Base-by-base conservation (phyloP, 2,888 invertebrate species). In the Noctua janthe region DNA sequence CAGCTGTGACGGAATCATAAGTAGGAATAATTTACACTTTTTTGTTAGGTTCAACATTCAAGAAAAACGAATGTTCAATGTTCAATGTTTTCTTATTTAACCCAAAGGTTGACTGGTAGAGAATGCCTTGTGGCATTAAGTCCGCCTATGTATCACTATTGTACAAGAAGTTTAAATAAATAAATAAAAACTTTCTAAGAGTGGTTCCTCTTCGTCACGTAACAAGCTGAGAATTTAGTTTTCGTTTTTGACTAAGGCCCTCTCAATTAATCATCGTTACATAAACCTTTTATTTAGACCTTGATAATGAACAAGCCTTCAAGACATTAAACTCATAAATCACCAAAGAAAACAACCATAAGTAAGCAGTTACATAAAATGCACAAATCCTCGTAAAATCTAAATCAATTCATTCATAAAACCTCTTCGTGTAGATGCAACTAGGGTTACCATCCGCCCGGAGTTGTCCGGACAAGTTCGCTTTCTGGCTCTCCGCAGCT, bases 401-500 rank as follows among this genome's bases (percentile, higher is more conserved):
- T 64, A 78, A 74, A 76, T 43, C 70, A 71, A 80, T 81, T 71
- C 67, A 71, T 78, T 85, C 75, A 87, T 84, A 84, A 81, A 78
- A 80, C 67, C 54, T 66, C 29, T 69, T 51, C 64, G 67, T 78
- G 64, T 47, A 17, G 51, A 84, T 81, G 70, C 75, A 59, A 54
- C 29, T 66, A 66, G 66, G 35, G 35, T 35, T 66, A 66, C 20
- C 66, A 66, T 66, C 66, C 35, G 4, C 5, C 39, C 39, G 39
- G 39, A 39, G 35, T 39, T 35, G 35, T 20, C 1, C 15, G 4
- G 35, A 35, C 62, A 7, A 29, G 62, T 20, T 35, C 10, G 10
- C 4, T 66, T 66, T 66, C 35, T 66, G 10, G 23, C 4, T 23
- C 11, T 29, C 15, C 7, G 39, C 39, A 39, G 5, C 39, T 39